Percentiles rank a stretch among this genome's conserved stretches.
Conservation (phyloP, 2,888 invertebrate genomes). For the Sycophila texana region DNA sequence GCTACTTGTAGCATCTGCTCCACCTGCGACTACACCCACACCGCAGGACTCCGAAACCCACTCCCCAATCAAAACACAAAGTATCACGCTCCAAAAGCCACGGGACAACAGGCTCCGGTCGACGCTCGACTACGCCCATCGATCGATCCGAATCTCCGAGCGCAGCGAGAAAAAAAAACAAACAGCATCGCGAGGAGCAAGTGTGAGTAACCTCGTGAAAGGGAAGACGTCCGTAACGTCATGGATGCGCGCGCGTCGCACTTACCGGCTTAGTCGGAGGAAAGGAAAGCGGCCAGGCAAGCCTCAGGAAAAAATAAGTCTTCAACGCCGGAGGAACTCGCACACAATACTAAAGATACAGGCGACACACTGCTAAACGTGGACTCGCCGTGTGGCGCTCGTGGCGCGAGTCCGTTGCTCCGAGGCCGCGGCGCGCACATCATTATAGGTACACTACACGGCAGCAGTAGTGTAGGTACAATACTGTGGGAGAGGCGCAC, state of each 20-base stretch:
- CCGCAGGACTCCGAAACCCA: no score
- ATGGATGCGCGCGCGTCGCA: neutral
- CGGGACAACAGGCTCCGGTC: no score
- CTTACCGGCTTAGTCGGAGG: neutral
- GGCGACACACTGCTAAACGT: conserved; percentile 23
- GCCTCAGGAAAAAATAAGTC: neutral
- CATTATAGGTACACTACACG: no score
- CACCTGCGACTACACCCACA: neutral
- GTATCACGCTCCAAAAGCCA: neutral
- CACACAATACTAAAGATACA: neutral
- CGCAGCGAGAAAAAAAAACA: neutral
- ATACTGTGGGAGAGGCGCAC: neutral
- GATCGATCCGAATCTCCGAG: conserved; percentile 33
- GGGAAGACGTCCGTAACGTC: neutral
- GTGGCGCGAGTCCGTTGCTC: neutral
- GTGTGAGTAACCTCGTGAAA: conserved; percentile 9
- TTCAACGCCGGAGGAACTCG: neutral
- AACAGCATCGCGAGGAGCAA: neutral
- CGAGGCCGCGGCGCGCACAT: neutral
- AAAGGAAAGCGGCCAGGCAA: neutral
- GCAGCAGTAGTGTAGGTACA: no score
- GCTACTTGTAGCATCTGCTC: neutral
- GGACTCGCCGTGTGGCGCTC: conserved; percentile 10
- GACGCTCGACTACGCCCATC: conserved; percentile 39
- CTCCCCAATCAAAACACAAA: neutral